These are phyloP conservation scores for Spheniscus mendiculus DNA, from an alignment of 2,113 vertebrate species.

Conservation along the genomic window DNA sequence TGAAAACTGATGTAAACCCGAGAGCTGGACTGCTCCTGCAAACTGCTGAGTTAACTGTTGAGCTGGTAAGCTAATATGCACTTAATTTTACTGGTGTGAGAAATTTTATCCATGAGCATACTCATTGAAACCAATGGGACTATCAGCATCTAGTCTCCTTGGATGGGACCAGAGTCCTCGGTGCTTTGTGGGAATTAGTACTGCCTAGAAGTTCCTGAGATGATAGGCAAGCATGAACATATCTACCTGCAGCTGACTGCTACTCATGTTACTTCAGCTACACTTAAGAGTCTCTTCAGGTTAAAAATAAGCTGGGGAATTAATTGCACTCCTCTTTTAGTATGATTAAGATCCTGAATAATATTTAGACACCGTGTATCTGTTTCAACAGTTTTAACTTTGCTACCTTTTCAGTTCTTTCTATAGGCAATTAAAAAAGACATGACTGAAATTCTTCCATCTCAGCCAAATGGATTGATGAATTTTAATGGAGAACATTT, in stretches of 20 bases:
- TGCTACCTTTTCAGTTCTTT: conserved; percentile 31
- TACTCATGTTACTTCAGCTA: neutral
- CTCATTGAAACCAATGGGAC: neutral
- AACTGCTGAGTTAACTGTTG: neutral
- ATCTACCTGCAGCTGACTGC: neutral
- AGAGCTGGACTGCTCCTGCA: neutral
- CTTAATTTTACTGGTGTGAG: neutral
- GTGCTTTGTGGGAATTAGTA: neutral
- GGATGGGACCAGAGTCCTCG: neutral
- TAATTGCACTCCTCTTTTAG: neutral
- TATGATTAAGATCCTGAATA: conserved; percentile 42
- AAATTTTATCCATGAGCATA: neutral
- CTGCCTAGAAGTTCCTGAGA: neutral
- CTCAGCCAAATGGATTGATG: conserved; percentile 46
- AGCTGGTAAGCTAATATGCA: neutral
- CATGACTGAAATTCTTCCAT: conserved; percentile 36
- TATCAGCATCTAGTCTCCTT: neutral
- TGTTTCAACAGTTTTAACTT: conserved; percentile 36
- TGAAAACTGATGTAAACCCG: neutral
- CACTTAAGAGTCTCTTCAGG: neutral
- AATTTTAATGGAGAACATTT: conserved; percentile 61
- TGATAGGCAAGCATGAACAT: neutral
- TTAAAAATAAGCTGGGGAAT: conserved; percentile 10
- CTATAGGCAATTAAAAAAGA: conserved; percentile 61
- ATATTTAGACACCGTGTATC: conserved; percentile 31